Percentiles rank a stretch among this genome's conserved stretches.
Evolutionary conservation across 2,888 invertebrate species (phyloP).

Genomic region (Seira ritae): DNA sequence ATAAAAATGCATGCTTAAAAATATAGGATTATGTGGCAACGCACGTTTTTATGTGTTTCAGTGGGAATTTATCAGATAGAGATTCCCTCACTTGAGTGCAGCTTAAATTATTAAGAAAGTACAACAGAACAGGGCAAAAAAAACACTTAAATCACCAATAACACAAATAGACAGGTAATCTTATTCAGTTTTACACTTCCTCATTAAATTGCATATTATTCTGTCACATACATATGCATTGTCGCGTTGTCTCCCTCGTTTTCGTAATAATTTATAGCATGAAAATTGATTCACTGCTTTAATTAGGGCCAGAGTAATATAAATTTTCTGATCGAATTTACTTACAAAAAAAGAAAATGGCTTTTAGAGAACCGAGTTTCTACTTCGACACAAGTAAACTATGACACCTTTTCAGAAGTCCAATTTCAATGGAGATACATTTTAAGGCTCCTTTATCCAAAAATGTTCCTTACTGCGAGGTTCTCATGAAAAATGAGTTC

Average conservation of each 20-base stretch:
- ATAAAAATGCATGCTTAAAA: constrained; percentile 5
- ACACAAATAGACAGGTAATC: constrained; percentile 1
- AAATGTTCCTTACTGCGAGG: not conserved
- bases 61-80: constrained; percentile 43
- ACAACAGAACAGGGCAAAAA: not conserved
- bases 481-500: not conserved
- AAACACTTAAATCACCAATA: constrained; percentile 6
- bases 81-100: constrained; percentile 42
- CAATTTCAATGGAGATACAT: not conserved
- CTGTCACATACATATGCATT: constrained; percentile 17
- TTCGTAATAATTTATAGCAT: too few relatives aligned
- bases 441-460: not conserved
- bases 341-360: too few relatives aligned
- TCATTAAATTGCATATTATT: too few relatives aligned
- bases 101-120: not conserved
- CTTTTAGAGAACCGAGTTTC: not conserved
- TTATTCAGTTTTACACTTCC: not conserved
- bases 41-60: not conserved
- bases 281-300: too few relatives aligned
- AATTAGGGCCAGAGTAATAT: too few relatives aligned
- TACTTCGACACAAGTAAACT: not conserved
- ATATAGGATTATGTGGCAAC: not conserved
- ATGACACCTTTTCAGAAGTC: not conserved
- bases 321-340: too few relatives aligned
- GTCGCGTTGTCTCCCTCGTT: constrained; percentile 2